Conservation (phyloP, 2,888 invertebrate species). For the Lordiphosa fenestrarum region DNA sequence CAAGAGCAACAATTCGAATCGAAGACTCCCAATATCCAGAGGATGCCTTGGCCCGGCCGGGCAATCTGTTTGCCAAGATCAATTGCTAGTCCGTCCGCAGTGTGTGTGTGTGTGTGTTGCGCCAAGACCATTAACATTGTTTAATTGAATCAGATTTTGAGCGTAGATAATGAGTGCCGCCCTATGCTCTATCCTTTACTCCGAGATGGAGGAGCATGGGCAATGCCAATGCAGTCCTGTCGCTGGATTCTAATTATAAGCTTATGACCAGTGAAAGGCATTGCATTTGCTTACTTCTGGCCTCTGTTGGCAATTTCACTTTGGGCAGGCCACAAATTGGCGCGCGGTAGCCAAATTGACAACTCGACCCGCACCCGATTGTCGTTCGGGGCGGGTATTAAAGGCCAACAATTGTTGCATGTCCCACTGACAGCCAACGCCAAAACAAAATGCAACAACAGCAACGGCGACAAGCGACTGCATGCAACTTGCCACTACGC, state of each 20-base stretch:
- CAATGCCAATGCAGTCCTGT: conserved; percentile 3
- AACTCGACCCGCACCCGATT: conserved; percentile 6
- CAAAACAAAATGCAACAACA: conserved; percentile 31
- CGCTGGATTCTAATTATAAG: conserved; percentile 4
- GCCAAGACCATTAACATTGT: conserved; percentile 67
- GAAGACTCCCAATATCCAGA: conserved; percentile 36
- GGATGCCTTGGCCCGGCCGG: conserved; percentile 32
- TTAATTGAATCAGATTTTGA: conserved; percentile 68
- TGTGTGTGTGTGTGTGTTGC: conserved; percentile 56
- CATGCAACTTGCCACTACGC: conserved; percentile 34
- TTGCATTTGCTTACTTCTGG: not conserved
- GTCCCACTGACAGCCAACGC: conserved; percentile 43
- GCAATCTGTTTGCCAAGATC: conserved; percentile 57
- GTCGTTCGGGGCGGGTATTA: conserved; percentile 26
- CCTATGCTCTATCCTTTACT: conserved; percentile 26
- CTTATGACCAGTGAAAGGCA: conserved; percentile 1
- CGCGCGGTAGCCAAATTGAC: conserved; percentile 5
- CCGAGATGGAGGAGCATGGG: not conserved
- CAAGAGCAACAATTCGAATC: conserved; percentile 29
- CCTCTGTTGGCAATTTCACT: not conserved
- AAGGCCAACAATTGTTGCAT: conserved; percentile 50
- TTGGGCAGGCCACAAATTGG: conserved; percentile 1
- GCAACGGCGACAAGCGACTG: conserved; percentile 24
- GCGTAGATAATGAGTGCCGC: conserved; percentile 61
- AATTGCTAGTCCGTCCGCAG: conserved; percentile 41